phyloP scores from a whole-genome alignment of 2,113 vertebrate species.

The Cygnus atratus region DNA sequence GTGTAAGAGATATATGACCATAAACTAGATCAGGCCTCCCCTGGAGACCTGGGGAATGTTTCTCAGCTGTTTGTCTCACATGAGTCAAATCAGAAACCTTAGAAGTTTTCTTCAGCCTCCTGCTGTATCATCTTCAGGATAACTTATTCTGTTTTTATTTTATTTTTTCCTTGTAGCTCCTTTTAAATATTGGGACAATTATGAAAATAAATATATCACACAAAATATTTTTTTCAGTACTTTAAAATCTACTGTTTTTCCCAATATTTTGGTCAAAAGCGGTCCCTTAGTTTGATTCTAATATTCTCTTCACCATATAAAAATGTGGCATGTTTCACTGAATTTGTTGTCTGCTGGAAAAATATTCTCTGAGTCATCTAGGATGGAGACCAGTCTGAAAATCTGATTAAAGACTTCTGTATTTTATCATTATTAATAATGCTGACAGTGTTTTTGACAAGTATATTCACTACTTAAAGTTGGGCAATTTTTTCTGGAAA shows the following conservation, averaged over 20 bases:
- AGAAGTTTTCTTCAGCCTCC: not conserved
- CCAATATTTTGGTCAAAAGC: not conserved
- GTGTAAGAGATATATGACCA: not conserved
- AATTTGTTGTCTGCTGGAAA: not conserved
- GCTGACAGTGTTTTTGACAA: not conserved
- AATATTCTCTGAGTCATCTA: not conserved
- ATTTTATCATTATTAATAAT: not conserved
- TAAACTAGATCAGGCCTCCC: not conserved
- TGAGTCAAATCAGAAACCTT: not conserved
- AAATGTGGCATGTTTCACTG: not conserved
- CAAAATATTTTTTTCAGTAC: not conserved
- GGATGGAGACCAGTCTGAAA: not conserved
- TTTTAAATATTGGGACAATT: not conserved
- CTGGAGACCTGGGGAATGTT: not conserved
- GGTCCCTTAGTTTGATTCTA: not conserved
- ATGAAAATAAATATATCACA: not conserved
- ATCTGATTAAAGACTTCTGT: not conserved
- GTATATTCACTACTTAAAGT: not conserved
- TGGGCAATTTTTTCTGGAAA: not conserved
- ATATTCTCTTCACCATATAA: not conserved
- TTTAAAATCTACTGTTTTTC: not conserved
- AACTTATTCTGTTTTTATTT: not conserved
- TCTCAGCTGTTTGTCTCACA: not conserved
- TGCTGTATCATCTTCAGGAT: not conserved
- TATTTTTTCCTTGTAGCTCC: not conserved